These are phyloP conservation scores for Busseola fusca DNA, from an alignment of 2,888 invertebrate species.

Conservation along the genomic window DNA sequence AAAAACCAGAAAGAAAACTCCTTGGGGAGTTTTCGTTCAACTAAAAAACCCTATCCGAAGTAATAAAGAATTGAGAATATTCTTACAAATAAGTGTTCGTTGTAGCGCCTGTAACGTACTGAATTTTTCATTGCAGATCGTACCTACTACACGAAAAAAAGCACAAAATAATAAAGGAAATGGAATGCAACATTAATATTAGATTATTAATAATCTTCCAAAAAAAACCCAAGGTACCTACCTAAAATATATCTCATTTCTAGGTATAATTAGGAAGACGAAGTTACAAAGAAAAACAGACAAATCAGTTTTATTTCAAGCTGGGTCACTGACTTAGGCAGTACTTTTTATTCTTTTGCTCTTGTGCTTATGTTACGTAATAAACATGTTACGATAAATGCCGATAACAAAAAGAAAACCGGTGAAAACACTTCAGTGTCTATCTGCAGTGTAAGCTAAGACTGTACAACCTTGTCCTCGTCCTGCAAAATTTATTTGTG, in stretches of 20 bases:
- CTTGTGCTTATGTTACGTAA: background rate
- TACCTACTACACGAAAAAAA: background rate
- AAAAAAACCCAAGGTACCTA: no score
- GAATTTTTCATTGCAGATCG: no score
- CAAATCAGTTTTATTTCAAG: background rate
- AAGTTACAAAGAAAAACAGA: background rate
- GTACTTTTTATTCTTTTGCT: no score
- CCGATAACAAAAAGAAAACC: background rate
- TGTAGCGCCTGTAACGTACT: no score
- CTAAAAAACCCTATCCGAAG: no score
- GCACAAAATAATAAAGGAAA: background rate
- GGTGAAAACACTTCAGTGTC: background rate
- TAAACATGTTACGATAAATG: no score
- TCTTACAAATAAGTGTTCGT: background rate
- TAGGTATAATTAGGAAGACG: background rate
- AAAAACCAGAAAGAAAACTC: background rate
- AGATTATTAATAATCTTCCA: background rate
- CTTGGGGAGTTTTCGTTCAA: background rate
- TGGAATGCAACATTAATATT: background rate
- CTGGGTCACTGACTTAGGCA: background rate
- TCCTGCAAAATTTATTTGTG: background rate
- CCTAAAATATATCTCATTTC: no score
- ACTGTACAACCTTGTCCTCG: background rate
- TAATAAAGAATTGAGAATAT: background rate
- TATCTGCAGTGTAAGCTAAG: background rate